These are phyloP conservation scores for Phylloscopus trochiloides DNA, from an alignment of 2,113 vertebrate genomes.

Conservation along the genomic window DNA sequence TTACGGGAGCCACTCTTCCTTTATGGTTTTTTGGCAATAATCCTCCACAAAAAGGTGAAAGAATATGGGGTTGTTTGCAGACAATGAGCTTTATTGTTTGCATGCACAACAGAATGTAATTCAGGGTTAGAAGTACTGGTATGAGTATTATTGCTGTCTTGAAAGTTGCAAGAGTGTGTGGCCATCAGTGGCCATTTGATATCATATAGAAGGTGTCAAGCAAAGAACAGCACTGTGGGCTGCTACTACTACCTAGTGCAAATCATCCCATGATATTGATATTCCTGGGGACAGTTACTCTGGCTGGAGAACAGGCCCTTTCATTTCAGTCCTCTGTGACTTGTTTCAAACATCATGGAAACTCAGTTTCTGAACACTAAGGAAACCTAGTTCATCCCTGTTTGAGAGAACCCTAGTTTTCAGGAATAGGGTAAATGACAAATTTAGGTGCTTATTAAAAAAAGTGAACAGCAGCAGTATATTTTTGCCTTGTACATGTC, in stretches of 20 bases:
- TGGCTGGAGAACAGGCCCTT: not conserved
- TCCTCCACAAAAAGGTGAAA: not conserved
- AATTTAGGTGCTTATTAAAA: not conserved
- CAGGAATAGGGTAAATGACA: not conserved
- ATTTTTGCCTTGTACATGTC: accelerated
- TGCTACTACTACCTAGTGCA: not conserved
- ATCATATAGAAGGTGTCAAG: not conserved
- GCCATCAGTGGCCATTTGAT: not conserved
- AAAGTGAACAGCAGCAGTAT: not conserved
- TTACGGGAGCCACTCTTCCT: not conserved
- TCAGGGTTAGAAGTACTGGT: not conserved
- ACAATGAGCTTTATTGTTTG: not conserved
- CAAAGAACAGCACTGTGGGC: not conserved
- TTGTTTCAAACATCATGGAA: not conserved
- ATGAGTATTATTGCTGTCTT: not conserved
- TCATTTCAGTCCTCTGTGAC: not conserved
- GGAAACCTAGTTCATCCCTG: not conserved
- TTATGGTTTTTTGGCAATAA: not conserved
- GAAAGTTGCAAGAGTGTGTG: not conserved
- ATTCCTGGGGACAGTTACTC: not conserved
- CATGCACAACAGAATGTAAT: not conserved
- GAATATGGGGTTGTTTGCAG: not conserved
- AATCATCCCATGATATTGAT: not conserved
- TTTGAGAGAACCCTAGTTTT: not conserved
- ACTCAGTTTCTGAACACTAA: not conserved